Percentiles rank a stretch among this genome's conserved stretches.
Conservation (phyloP, 1,140 invertebrate genomes). For the Ladona fulva region DNA sequence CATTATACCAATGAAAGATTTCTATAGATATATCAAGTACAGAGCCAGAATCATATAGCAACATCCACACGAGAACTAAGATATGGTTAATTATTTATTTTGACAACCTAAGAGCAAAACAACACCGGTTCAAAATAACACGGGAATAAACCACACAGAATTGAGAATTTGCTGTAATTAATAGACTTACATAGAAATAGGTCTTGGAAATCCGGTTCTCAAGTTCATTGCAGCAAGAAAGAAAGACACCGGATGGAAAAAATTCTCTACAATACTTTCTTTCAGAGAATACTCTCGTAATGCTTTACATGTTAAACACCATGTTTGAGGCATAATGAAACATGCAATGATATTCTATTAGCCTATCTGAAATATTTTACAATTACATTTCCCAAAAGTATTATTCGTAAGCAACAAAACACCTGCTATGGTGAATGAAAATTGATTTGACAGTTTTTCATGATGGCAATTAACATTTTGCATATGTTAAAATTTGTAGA, state of each 20-base stretch:
- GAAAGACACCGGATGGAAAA: slow-evolving; percentile 2
- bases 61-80: too few relatives aligned
- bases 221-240: slow-evolving; percentile 9
- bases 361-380: too few relatives aligned
- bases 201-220: slow-evolving; percentile 7
- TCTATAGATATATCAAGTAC: neutral
- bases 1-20: neutral
- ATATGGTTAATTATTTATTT: neutral
- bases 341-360: too few relatives aligned
- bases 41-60: too few relatives aligned
- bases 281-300: neutral
- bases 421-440: too few relatives aligned
- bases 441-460: too few relatives aligned
- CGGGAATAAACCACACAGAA: neutral
- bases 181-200: neutral
- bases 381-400: too few relatives aligned
- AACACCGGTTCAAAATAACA: neutral
- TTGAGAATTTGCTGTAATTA: neutral
- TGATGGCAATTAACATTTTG: too few relatives aligned
- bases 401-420: too few relatives aligned
- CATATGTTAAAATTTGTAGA: too few relatives aligned
- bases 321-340: neutral
- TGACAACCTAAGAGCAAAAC: neutral
- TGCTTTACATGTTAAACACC: neutral
- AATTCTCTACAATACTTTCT: neutral